Conservation (phyloP, 2,888 invertebrate species). For the Plagodis dolabraria region DNA sequence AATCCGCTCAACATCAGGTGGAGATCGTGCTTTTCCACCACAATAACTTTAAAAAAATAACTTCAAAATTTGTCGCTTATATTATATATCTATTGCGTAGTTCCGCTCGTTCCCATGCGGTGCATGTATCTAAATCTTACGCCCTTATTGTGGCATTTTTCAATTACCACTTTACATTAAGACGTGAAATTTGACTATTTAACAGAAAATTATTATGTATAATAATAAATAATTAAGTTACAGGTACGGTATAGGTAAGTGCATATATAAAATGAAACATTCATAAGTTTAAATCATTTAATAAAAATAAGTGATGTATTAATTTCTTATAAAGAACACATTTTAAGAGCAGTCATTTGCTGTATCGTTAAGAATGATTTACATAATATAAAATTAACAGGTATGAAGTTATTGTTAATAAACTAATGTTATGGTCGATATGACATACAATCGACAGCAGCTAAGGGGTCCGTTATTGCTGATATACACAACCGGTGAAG, state of each 20-base stretch:
- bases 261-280: conserved; percentile 4
- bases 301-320: conserved; percentile 83
- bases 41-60: too few species aligned
- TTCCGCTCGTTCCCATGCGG: too few species aligned
- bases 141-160: too few species aligned
- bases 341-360: conserved; percentile 76
- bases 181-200: too few species aligned
- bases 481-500: conserved; percentile 49
- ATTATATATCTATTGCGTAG: too few species aligned
- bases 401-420: conserved; percentile 34
- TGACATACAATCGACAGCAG: conserved; percentile 4
- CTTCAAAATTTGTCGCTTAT: too few species aligned
- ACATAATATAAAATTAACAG: conserved; percentile 41
- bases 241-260: not conserved
- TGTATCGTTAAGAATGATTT: conserved; percentile 53
- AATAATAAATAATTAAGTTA: not conserved
- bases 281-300: conserved; percentile 75
- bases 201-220: too few species aligned
- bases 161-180: too few species aligned
- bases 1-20: too few species aligned
- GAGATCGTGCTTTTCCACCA: too few species aligned
- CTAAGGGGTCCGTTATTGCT: conserved; percentile 41
- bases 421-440: conserved; percentile 27
- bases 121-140: too few species aligned
- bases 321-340: conserved; percentile 79